Evolutionary conservation across 2,113 vertebrate genomes (phyloP).

Genomic region (Psittacara wagleri): DNA sequence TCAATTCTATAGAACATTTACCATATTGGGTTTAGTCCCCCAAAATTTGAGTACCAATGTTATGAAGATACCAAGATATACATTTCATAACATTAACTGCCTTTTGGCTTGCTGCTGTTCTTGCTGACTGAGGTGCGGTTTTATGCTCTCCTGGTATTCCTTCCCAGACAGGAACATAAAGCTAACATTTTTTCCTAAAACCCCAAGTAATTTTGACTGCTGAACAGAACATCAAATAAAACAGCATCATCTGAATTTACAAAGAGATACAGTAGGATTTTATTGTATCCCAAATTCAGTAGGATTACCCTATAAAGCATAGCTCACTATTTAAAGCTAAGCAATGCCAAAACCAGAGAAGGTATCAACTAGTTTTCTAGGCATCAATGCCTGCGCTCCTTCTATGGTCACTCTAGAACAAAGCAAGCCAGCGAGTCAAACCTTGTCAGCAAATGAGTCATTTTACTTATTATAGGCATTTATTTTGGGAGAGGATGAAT

Average conservation of each 20-base stretch:
- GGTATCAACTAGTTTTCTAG: not conserved
- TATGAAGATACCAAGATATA: not conserved
- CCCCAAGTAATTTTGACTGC: not conserved
- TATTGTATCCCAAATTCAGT: not conserved
- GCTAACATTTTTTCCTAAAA: not conserved
- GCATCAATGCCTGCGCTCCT: not conserved
- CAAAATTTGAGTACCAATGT: not conserved
- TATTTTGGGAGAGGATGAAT: slow-evolving; percentile 15
- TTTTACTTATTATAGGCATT: slow-evolving; percentile 12
- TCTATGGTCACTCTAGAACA: slow-evolving; percentile 1
- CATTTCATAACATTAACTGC: not conserved
- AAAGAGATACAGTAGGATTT: not conserved
- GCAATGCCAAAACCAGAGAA: not conserved
- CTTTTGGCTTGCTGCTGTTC: not conserved
- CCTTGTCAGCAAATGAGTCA: slow-evolving; percentile 13
- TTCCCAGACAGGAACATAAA: not conserved
- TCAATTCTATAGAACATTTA: not conserved
- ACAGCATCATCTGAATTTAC: not conserved
- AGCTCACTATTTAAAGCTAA: not conserved
- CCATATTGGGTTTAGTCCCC: not conserved
- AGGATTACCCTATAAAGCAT: not conserved
- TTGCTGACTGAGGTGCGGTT: not conserved
- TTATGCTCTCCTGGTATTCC: not conserved
- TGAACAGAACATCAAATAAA: not conserved
- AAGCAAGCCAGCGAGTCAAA: not conserved